Base-by-base conservation (phyloP, 2,888 invertebrate species). In the Volucella inanis region DNA sequence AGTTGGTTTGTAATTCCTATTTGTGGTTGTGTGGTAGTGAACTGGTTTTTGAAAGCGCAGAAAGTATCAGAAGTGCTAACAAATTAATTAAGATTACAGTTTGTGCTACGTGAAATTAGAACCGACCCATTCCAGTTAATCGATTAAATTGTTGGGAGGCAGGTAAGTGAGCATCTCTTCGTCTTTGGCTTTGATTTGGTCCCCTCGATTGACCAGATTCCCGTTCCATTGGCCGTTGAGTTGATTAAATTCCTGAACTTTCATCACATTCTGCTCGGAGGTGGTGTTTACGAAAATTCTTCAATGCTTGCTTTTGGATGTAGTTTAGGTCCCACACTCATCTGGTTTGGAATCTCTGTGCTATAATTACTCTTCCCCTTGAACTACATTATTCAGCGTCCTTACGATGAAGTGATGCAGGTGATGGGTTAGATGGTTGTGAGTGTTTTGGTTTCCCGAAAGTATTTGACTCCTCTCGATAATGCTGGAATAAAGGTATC, bases 71-170 rank as follows among this genome's bases (percentile, higher is more conserved):
- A 76, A 80, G 80, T 84, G 84, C 65, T 84, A 71, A 67, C 65
- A 62, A 84, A 84, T 71, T 65, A 84, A 80, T 84, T 84, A 79
- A 57, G 55, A 57, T 59, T 54, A 64, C 41, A 59, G 59, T 59
- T 84, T 79, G 74, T 59, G 70, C 39, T 18, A 41, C 54, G 61
- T 41, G 54, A 22, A 67, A 67, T 15, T 57, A 49, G 22, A 59
- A 43, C 52, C 50, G 14, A 22, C 10, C 18, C 59, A 14, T 18
- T 9, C 10, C 9, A 57, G 18, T 38, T n/a, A 38, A 47, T 68
- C 43, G 15, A 76, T 59, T 65, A 11, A 47, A 18, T 55, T 49
- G 12, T 9, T 38, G 38, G 4, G 45, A 18, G 57, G 41, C 41
- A 15, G 59, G 76, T 77, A 47, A 62, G 62, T 74, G 31, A 39